A percentile compares a stretch with the other conserved stretches of the same genome.
Evolutionary conservation across 2,888 invertebrate genomes (phyloP).

Genomic region (Deroplatys truncata): DNA sequence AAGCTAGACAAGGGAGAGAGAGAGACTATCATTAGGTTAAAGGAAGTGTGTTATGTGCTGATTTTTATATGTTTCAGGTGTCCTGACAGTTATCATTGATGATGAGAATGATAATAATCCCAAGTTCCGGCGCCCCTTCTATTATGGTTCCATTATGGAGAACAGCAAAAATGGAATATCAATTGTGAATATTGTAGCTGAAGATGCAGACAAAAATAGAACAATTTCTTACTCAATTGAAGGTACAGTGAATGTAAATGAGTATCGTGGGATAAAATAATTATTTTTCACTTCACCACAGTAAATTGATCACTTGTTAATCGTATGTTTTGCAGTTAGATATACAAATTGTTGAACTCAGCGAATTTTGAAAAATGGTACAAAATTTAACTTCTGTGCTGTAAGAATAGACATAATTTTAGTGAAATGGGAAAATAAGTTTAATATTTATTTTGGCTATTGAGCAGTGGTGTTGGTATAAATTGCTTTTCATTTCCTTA

Average conservation of each 20-base stretch:
- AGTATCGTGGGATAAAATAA: too few species aligned
- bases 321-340: too few species aligned
- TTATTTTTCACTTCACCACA: too few species aligned
- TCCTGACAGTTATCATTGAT: conserved; percentile 68
- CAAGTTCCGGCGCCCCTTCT: conserved; percentile 73
- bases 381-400: too few species aligned
- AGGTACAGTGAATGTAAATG: conserved; percentile 43
- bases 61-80: conserved; percentile 48
- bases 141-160: conserved; percentile 75
- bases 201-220: conserved; percentile 83
- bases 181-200: conserved; percentile 74
- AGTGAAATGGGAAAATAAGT: too few species aligned
- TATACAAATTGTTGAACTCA: too few species aligned
- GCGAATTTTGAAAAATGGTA: too few species aligned
- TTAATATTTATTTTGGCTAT: too few species aligned
- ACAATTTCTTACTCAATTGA: conserved; percentile 76
- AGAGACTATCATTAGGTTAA: not conserved
- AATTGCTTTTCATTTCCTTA: too few species aligned
- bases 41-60: not conserved
- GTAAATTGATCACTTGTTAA: too few species aligned
- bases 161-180: conserved; percentile 81
- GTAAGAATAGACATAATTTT: too few species aligned
- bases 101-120: conserved; percentile 92
- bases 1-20: conserved; percentile 30
- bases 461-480: too few species aligned